phyloP scores from a whole-genome alignment of 1,140 invertebrate species.

The Eupeodes corollae region DNA sequence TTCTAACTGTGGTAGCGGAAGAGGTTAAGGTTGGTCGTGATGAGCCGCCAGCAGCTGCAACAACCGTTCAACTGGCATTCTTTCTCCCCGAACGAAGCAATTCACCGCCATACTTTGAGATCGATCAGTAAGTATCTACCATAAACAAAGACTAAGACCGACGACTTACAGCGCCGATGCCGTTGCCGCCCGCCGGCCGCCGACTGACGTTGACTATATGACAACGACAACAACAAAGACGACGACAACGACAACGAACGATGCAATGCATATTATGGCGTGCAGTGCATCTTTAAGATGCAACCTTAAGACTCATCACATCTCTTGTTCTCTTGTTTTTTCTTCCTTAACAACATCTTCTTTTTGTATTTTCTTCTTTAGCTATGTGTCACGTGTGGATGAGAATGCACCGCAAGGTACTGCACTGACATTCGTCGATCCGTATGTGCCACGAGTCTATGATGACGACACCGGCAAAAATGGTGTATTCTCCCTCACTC shows the following conservation, averaged over 20 bases:
- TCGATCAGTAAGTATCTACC: constrained; percentile 51
- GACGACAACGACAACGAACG: too few relatives aligned
- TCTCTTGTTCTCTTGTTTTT: constrained; percentile 1
- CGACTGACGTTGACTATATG: too few relatives aligned
- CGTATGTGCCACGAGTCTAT: constrained; percentile 56
- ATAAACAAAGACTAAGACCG: not conserved
- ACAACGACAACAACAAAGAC: not conserved
- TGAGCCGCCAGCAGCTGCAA: constrained; percentile 63
- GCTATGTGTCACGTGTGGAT: constrained; percentile 61
- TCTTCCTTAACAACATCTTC: not conserved
- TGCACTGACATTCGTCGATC: constrained; percentile 55
- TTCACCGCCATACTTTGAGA: constrained; percentile 65
- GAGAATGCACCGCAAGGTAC: constrained; percentile 76
- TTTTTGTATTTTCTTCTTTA: constrained; percentile 30
- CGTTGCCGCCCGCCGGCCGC: too few relatives aligned
- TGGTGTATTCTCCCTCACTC: constrained; percentile 66
- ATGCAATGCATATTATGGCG: too few relatives aligned
- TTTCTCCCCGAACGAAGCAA: constrained; percentile 63
- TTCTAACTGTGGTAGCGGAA: constrained; percentile 72
- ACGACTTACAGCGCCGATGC: not conserved
- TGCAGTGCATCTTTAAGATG: not conserved
- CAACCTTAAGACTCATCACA: constrained; percentile 16
- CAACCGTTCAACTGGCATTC: constrained; percentile 64
- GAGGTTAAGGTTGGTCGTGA: constrained; percentile 58
- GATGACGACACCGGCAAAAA: constrained; percentile 71